Evolutionary conservation across 2,888 invertebrate genomes (phyloP), one percentile per base, ranked within the genome.

Genomic region (Coelinius sp.): DNA sequence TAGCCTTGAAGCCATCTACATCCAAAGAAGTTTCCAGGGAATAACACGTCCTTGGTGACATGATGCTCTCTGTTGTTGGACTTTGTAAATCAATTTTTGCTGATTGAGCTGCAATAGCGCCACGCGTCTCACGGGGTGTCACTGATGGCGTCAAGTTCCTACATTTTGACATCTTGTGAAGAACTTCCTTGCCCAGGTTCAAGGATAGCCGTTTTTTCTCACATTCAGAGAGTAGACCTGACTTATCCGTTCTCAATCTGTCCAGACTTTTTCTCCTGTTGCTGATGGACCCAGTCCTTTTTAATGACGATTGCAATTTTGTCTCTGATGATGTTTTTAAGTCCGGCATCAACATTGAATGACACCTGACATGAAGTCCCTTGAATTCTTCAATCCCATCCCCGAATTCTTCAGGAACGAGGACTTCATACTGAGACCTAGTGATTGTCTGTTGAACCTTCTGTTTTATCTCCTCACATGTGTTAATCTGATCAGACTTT

Each of bases 171-270:
- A 93, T 90, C 82, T 92, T 92, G 78, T 92, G 92, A 76, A 94
- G 88, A 25, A 94, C 90, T 87, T 95, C 94, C 82, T 92, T 92
- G 78, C 95, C 93, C 4, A 95, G 88, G 1, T 91, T 92, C 86
- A 93, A 91, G 0, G 94, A 94, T 66, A 95, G 89, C 77, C 91
- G 90, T 81, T 92, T 91, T 81, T 95, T 95, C 79, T 95, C 94
- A 35, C 89, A 90, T 88, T 95, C 94, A 49, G 91, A 91, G 80
- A 90, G 79, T 35, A 82, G 74, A 0, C 59, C 63, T 4, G 73
- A 31, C 63, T 73, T 78, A 0, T 81, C 81, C 2, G 77, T 78
- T 35, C 80, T 78, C 4, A 79, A 78, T 38, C 76, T 75, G 14
- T 84, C 84, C 3, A 80, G 35, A 14, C 74, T 78, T n/a, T n/a